Evolutionary conservation across 2,888 invertebrate species (phyloP), one percentile per base, ranked within the genome.

Genomic region (Aquatica leii): DNA sequence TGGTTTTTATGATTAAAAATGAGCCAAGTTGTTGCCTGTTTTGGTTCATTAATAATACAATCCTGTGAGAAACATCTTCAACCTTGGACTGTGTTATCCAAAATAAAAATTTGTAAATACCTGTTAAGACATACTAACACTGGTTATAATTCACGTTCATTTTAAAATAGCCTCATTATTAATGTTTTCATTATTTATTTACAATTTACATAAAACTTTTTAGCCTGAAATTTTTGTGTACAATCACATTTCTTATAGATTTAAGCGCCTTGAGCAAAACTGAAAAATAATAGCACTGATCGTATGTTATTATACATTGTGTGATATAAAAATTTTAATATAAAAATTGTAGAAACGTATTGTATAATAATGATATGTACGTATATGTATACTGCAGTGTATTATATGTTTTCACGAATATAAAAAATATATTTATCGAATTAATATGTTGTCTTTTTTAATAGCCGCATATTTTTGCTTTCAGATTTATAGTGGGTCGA

Each of bases 371-470:
- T 66, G 67, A 58, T 66, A 62, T 68, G 65, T 63, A 68, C 60
- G 63, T 63, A 66, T 51, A 69, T 68, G 68, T 69, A 67, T 64
- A 68, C 66, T 66, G 65, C 61, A 61, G 63, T 69, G 68, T 69
- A 68, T 69, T 66, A 66, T 66, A 66, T 66, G 63, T 66, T 66
- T 66, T 66, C 63, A 66, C 62, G 60, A 66, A 66, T 57, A 60
- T 74, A 77, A 74, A 76, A 79, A 78, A 76, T 78, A 79, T 78
- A 79, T 78, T 79, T 78, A 75, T 78, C 76, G 78, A 78, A 80
- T 80, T 79, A 79, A 79, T 78, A 79, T 76, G 79, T 79, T 79
- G 78, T 79, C 77, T 76, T 77, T 78, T 78, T 79, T 80, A 80
- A 80, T 78, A 76, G 77, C 78, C 75, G 71, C 78, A 79, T 79